phyloP scores from a whole-genome alignment of 2,888 invertebrate genomes.

The Oligia latruncula region DNA sequence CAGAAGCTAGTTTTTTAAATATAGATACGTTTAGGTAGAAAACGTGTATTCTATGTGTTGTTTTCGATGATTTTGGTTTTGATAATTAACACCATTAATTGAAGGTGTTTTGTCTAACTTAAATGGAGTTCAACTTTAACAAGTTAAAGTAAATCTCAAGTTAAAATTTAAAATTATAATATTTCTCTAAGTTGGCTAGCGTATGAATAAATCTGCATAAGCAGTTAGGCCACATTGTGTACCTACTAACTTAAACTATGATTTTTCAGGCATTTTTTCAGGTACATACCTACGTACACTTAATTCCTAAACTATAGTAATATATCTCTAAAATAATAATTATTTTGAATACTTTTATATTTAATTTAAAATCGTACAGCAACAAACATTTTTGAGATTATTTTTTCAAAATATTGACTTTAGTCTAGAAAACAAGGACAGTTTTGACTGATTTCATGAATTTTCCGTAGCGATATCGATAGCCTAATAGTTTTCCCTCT shows the following conservation, averaged over 20 bases:
- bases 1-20: no score
- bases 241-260: constrained; percentile 1
- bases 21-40: no score
- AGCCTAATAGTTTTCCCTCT: background rate
- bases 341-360: background rate
- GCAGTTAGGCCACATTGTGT: constrained; percentile 22
- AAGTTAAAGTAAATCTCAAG: constrained; percentile 51
- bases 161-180: constrained; percentile 61
- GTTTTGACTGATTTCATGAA: background rate
- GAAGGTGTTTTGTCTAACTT: constrained; percentile 47
- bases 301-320: background rate
- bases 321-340: no score
- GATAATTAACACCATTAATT: constrained; percentile 32
- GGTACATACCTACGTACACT: background rate
- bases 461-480: background rate
- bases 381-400: background rate
- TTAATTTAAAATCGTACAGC: background rate
- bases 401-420: background rate
- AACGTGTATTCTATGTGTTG: constrained; percentile 9
- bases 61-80: constrained; percentile 29
- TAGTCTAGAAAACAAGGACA: no score
- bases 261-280: constrained; percentile 3
- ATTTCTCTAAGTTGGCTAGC: constrained; percentile 46
- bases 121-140: constrained; percentile 43
- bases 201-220: constrained; percentile 59